Evolutionary conservation across 2,888 invertebrate species (phyloP).

Genomic region (Drosophila tripunctata): DNA sequence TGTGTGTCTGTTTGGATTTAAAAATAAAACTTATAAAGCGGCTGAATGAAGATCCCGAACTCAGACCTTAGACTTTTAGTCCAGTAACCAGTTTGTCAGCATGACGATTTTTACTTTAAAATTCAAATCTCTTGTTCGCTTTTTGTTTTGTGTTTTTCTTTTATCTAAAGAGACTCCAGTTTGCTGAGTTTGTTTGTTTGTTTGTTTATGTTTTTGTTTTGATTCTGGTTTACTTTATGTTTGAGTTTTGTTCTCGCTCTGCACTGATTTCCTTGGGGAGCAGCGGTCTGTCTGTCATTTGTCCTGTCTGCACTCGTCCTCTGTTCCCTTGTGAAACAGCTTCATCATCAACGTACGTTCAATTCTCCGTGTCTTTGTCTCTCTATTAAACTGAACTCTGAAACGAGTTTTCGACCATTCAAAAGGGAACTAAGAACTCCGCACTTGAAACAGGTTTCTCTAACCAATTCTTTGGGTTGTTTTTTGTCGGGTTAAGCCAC

Average conservation of each 20-base stretch:
- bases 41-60: conserved; percentile 44
- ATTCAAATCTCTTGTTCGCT: conserved; percentile 45
- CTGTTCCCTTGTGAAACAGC: conserved; percentile 35
- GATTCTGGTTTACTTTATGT: conserved; percentile 58
- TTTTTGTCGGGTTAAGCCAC: conserved; percentile 35
- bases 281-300: conserved; percentile 22
- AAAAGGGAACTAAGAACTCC: conserved; percentile 13
- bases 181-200: conserved; percentile 34
- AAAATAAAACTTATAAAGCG: conserved; percentile 38
- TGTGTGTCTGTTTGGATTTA: conserved; percentile 7
- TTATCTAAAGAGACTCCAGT: conserved; percentile 13
- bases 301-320: conserved; percentile 32
- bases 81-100: conserved; percentile 53
- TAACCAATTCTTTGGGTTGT: background rate
- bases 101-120: conserved; percentile 42
- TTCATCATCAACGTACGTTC: conserved; percentile 17
- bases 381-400: conserved; percentile 41
- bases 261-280: conserved; percentile 71
- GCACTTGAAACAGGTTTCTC: conserved; percentile 46
- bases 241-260: conserved; percentile 51
- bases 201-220: conserved; percentile 62
- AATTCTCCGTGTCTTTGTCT: conserved; percentile 44
- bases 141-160: conserved; percentile 24
- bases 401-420: conserved; percentile 58
- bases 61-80: conserved; percentile 1